A percentile compares a stretch with the other conserved stretches of the same genome.
Conservation (phyloP, 1,140 invertebrate species). For the Drosophila equinoxialis region DNA sequence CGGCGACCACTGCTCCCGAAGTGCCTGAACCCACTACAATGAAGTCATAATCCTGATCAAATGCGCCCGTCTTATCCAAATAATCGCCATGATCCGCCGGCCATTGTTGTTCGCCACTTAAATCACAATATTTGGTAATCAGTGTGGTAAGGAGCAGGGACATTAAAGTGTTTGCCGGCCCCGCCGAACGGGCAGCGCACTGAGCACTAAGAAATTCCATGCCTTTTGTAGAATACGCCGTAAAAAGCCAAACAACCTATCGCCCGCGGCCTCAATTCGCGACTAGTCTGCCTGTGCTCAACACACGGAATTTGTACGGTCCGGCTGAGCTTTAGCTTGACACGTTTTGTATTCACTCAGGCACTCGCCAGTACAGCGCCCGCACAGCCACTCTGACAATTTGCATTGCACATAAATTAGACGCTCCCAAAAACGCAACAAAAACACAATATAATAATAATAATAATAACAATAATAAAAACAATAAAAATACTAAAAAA, state of each 20-base stretch:
- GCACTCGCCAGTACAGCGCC: conserved; percentile 4
- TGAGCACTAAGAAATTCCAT: conserved; percentile 78
- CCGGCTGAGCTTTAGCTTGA: background rate
- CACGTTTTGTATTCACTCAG: conserved; percentile 6
- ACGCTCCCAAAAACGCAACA: conserved; percentile 9
- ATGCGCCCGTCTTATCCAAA: conserved; percentile 66
- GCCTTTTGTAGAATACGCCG: background rate
- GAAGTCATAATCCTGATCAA: conserved; percentile 83
- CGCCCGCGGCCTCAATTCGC: background rate
- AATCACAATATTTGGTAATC: conserved; percentile 84
- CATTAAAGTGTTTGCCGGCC: conserved; percentile 84
- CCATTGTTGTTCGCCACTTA: conserved; percentile 85
- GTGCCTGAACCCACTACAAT: conserved; percentile 85
- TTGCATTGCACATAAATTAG: conserved; percentile 53
- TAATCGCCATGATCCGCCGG: conserved; percentile 85
- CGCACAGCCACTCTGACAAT: conserved; percentile 45
- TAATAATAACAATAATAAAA: conserved; percentile 3
- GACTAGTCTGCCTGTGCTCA: background rate
- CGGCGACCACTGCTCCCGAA: conserved; percentile 85
- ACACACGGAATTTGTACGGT: conserved; percentile 20
- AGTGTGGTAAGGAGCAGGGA: conserved; percentile 84
- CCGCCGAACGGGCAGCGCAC: conserved; percentile 79
- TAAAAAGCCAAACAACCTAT: background rate
- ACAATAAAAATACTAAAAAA: background rate
- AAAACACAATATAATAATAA: background rate